Percentiles rank a stretch among this genome's conserved stretches.
These are phyloP conservation scores for Augiades crinisus DNA, from an alignment of 2,888 invertebrate species.

Conservation along the genomic window DNA sequence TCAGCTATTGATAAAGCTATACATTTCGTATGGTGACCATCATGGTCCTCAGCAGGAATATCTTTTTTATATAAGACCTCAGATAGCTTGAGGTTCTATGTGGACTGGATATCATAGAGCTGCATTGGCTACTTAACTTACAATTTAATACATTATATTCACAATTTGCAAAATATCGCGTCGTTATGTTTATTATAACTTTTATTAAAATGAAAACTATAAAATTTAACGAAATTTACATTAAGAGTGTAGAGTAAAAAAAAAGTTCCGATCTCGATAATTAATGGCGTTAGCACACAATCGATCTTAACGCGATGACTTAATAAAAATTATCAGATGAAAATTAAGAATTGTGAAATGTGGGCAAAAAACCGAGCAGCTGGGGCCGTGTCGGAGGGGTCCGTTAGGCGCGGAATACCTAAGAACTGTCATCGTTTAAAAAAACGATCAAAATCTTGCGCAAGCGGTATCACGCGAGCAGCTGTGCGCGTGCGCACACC, in stretches of 20 bases:
- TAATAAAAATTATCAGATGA: conserved; percentile 32
- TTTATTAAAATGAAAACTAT: too few relatives aligned
- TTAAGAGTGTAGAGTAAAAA: neutral
- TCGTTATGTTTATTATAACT: too few relatives aligned
- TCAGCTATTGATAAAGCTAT: too few relatives aligned
- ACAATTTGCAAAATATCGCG: too few relatives aligned
- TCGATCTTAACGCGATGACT: conserved; percentile 22
- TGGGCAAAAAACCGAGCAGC: conserved; percentile 49
- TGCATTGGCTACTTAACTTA: too few relatives aligned
- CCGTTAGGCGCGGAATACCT: conserved; percentile 62
- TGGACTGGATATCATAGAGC: too few relatives aligned
- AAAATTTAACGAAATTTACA: too few relatives aligned
- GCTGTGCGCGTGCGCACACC: conserved; percentile 77
- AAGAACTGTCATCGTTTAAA: conserved; percentile 68
- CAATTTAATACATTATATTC: too few relatives aligned
- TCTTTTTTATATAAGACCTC: too few relatives aligned
- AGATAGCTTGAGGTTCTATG: too few relatives aligned
- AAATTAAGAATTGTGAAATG: conserved; percentile 21
- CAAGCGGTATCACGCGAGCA: conserved; percentile 66
- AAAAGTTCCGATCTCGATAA: neutral
- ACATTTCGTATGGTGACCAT: too few relatives aligned
- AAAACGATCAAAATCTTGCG: conserved; percentile 74
- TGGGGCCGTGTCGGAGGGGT: conserved; percentile 43
- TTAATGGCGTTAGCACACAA: neutral
- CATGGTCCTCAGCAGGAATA: too few relatives aligned